These are phyloP conservation scores for Mycetomoellerius zeteki DNA, from an alignment of 1,140 invertebrate genomes.

Conservation along the genomic window DNA sequence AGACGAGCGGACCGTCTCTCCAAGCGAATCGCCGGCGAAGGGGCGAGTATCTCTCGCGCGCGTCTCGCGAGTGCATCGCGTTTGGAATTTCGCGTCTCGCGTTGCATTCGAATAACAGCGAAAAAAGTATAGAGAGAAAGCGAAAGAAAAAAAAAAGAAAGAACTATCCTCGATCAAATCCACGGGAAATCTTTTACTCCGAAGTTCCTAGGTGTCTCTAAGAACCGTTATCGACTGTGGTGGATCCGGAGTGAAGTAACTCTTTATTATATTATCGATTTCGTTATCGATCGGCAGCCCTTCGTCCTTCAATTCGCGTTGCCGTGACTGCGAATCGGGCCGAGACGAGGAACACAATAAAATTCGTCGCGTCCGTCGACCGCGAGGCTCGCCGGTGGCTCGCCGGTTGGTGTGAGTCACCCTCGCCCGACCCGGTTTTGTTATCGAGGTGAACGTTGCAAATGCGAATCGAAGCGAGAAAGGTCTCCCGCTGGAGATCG, in stretches of 20 bases:
- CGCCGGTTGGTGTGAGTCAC: slow-evolving; percentile 18
- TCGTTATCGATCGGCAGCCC: slow-evolving; percentile 5
- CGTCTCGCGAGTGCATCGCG: background rate
- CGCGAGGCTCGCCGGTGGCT: background rate
- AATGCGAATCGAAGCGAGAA: background rate
- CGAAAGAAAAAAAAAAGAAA: background rate
- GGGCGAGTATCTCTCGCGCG: slow-evolving; percentile 2
- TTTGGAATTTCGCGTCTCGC: background rate
- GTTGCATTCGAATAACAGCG: background rate
- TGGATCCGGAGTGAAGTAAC: background rate
- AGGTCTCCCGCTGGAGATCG: background rate
- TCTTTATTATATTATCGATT: slow-evolving; percentile 1
- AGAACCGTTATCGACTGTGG: background rate
- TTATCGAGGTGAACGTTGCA: slow-evolving; percentile 2
- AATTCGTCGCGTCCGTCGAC: background rate
- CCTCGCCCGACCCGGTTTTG: slow-evolving; percentile 29
- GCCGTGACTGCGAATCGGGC: background rate
- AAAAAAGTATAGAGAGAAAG: background rate
- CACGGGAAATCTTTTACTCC: background rate
- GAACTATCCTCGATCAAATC: background rate
- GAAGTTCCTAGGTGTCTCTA: background rate
- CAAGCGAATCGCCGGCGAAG: slow-evolving; percentile 1
- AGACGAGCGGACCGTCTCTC: background rate
- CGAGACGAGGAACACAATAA: background rate
- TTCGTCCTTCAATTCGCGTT: too few species aligned